Evolutionary conservation across 1,140 invertebrate genomes (phyloP).

Genomic region (Ostrea edulis): DNA sequence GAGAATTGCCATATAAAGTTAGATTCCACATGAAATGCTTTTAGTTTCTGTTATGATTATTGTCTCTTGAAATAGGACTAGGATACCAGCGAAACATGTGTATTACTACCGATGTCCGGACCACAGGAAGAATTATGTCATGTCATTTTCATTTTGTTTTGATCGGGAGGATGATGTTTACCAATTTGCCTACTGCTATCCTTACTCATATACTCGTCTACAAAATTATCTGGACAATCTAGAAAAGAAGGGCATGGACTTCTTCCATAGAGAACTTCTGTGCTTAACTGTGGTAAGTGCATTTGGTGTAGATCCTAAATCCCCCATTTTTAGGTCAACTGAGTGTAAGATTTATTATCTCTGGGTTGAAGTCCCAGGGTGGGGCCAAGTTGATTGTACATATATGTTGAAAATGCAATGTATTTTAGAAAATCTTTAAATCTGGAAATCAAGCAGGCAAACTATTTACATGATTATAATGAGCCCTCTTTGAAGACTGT

Average conservation of each 20-base stretch:
- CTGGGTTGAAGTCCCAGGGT: no score
- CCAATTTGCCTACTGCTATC: conserved; percentile 94
- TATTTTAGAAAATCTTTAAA: no score
- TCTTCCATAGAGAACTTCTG: conserved; percentile 86
- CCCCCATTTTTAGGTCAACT: background rate
- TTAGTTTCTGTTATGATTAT: no score
- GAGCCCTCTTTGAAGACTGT: no score
- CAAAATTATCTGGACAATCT: conserved; percentile 91
- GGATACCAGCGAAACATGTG: conserved; percentile 90
- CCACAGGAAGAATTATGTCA: conserved; percentile 94
- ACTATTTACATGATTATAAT: no score
- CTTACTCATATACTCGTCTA: conserved; percentile 95
- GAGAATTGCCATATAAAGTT: no score
- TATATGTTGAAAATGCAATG: no score
- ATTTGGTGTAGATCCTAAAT: background rate
- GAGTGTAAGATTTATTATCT: background rate
- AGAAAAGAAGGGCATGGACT: conserved; percentile 84
- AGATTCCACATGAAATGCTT: no score
- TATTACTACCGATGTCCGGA: conserved; percentile 95
- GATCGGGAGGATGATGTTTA: conserved; percentile 95
- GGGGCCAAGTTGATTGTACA: no score
- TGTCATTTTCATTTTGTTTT: conserved; percentile 96
- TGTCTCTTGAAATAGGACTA: conserved; percentile 83
- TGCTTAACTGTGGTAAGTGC: conserved; percentile 85
- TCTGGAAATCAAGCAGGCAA: no score